phyloP scores from a whole-genome alignment of 2,888 invertebrate species.

The Abrostola triplasia region DNA sequence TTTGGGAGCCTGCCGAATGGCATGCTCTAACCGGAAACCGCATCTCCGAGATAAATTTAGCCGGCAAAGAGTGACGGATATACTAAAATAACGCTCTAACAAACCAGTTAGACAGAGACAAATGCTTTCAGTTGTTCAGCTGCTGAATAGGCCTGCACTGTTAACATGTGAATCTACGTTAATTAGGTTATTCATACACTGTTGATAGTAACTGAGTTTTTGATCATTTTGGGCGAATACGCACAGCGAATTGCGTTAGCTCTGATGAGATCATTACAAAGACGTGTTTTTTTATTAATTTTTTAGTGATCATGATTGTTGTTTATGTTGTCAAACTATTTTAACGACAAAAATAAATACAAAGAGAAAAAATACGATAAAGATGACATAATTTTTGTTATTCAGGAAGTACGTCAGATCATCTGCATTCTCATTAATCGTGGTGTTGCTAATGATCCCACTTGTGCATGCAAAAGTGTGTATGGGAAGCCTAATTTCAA shows the following conservation, averaged over 20 bases:
- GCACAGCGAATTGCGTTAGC: constrained; percentile 19
- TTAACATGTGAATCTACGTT: constrained; percentile 63
- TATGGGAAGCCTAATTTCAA: constrained; percentile 47
- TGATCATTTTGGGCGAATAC: constrained; percentile 36
- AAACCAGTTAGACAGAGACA: constrained; percentile 61
- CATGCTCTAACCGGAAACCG: constrained; percentile 80
- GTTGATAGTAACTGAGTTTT: constrained; percentile 52
- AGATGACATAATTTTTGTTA: constrained; percentile 23
- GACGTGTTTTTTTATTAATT: neutral
- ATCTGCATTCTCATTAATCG: constrained; percentile 37
- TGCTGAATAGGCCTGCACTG: constrained; percentile 58
- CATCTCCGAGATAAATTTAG: constrained; percentile 82
- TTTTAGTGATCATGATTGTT: no score
- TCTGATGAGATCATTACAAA: constrained; percentile 14
- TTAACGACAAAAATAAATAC: no score
- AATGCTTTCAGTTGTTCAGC: constrained; percentile 56
- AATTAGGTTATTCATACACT: constrained; percentile 66
- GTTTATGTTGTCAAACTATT: no score
- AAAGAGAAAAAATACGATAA: constrained; percentile 13
- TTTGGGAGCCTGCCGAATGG: constrained; percentile 57
- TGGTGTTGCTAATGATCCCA: constrained; percentile 31
- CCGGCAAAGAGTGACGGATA: constrained; percentile 71
- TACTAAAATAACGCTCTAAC: constrained; percentile 59
- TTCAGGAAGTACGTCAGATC: constrained; percentile 31
- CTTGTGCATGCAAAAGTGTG: constrained; percentile 23